Conservation (phyloP, 2,888 invertebrate genomes). For the Tachystola acroxantha region DNA sequence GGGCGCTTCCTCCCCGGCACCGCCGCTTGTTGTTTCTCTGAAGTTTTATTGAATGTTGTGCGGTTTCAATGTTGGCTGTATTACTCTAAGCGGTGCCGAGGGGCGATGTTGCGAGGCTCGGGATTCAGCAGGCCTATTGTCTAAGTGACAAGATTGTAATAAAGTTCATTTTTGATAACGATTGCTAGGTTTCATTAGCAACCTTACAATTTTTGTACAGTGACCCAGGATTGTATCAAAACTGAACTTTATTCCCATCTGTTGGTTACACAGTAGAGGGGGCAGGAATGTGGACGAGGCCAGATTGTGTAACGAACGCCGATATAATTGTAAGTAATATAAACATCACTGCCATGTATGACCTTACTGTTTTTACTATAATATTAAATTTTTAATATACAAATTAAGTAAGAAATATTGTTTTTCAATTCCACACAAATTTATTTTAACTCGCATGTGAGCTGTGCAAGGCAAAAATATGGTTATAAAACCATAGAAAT, state of each 20-base stretch:
- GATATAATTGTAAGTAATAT: slow-evolving; percentile 62
- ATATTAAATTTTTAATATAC: slow-evolving; percentile 72
- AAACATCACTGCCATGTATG: slow-evolving; percentile 77
- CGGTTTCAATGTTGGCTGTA: slow-evolving; percentile 58
- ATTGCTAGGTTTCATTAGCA: too few relatives aligned
- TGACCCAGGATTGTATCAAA: too few relatives aligned
- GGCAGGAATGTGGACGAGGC: slow-evolving; percentile 35
- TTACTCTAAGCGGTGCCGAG: slow-evolving; percentile 39
- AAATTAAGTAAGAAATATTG: slow-evolving; percentile 38
- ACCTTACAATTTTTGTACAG: too few relatives aligned
- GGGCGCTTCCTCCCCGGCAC: slow-evolving; percentile 37
- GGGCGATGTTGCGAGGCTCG: slow-evolving; percentile 22
- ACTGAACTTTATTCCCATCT: too few relatives aligned
- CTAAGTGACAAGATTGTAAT: too few relatives aligned
- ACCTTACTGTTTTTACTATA: slow-evolving; percentile 77
- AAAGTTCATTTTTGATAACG: too few relatives aligned
- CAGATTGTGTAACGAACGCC: slow-evolving; percentile 56
- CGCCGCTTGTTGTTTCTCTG: slow-evolving; percentile 55
- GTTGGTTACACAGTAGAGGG: too few relatives aligned
- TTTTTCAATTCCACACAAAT: slow-evolving; percentile 19
- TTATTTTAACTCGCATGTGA: too few relatives aligned
- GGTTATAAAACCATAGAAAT: too few relatives aligned
- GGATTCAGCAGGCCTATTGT: too few relatives aligned
- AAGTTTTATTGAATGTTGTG: slow-evolving; percentile 57
- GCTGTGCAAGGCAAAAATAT: too few relatives aligned